Percentiles rank a stretch among this genome's conserved stretches.
Evolutionary conservation across 2,888 invertebrate genomes (phyloP).

Genomic region (Xestia c-nigrum): DNA sequence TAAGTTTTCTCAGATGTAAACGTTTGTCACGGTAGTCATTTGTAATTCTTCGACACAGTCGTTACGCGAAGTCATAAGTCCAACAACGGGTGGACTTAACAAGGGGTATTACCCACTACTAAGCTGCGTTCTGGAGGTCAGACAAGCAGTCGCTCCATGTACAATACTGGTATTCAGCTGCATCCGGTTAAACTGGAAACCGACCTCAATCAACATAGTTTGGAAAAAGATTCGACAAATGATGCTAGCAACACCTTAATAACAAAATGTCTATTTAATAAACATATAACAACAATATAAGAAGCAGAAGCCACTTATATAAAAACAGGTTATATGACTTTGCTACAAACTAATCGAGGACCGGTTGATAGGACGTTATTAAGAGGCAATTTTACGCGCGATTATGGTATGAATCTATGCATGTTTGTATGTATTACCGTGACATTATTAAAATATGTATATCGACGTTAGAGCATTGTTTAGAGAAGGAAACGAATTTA

Average conservation of each 20-base stretch:
- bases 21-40: not conserved
- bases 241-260: not conserved
- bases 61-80: not conserved
- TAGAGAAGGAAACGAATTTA: constrained; percentile 16
- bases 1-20: not conserved
- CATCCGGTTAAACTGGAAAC: not conserved
- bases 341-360: constrained; percentile 22
- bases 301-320: constrained; percentile 20
- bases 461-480: constrained; percentile 24
- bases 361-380: constrained; percentile 30
- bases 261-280: constrained; percentile 14
- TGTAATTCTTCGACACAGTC: not conserved
- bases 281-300: constrained; percentile 14
- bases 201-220: not conserved
- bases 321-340: constrained; percentile 47
- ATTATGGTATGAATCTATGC: constrained; percentile 34
- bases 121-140: not conserved
- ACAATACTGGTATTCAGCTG: not conserved
- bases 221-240: not conserved
- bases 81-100: not conserved
- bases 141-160: not conserved
- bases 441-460: constrained; percentile 38
- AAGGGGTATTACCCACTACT: not conserved
- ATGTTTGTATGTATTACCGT: constrained; percentile 27
- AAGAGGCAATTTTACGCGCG: constrained; percentile 42